phyloP scores from a whole-genome alignment of 2,113 vertebrate species.

The Alethe diademata region DNA sequence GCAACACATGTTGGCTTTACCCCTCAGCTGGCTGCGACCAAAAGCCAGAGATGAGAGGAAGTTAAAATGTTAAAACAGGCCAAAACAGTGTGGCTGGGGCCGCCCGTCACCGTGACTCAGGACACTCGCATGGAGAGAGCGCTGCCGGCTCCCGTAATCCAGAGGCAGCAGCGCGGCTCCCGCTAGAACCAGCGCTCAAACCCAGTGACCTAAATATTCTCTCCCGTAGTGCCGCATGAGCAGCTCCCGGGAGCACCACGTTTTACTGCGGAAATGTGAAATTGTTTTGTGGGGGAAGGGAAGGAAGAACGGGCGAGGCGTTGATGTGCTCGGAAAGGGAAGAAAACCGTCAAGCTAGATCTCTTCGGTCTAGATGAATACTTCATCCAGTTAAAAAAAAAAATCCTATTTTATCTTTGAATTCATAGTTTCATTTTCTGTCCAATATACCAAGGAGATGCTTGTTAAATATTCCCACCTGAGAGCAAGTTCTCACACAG shows the following conservation, averaged over 20 bases:
- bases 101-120: not conserved
- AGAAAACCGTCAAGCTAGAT: not conserved
- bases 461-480: not conserved
- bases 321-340: not conserved
- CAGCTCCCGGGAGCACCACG: not conserved
- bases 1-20: not conserved
- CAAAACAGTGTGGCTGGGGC: not conserved
- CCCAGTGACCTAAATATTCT: constrained; percentile 50
- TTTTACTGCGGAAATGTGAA: not conserved
- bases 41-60: not conserved
- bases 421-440: not conserved
- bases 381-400: not conserved
- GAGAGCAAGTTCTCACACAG: not conserved
- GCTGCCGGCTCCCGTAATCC: not conserved
- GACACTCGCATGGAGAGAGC: accelerated
- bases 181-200: not conserved
- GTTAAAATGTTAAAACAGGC: not conserved
- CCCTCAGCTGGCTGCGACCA: not conserved
- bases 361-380: not conserved
- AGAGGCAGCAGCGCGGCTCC: not conserved
- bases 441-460: not conserved
- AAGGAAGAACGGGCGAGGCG: not conserved
- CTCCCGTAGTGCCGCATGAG: not conserved
- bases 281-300: not conserved
- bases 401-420: not conserved